A percentile compares a stretch with the other conserved stretches of the same genome.
Evolutionary conservation across 2,113 vertebrate species (phyloP).

Genomic region (Setophaga coronata): DNA sequence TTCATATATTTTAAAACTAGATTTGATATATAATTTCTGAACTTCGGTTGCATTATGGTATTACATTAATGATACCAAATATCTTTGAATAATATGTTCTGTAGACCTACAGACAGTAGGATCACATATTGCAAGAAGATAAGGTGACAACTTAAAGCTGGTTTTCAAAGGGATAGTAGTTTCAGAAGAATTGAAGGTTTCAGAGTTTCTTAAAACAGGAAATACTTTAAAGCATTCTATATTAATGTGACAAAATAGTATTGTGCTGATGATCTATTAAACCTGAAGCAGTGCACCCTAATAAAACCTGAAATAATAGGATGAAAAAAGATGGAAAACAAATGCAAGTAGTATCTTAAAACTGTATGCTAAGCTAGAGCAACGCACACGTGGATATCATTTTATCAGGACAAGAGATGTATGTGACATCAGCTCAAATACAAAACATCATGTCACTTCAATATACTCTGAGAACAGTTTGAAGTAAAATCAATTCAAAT

Average conservation of each 20-base stretch:
- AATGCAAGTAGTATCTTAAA: neutral
- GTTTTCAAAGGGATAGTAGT: neutral
- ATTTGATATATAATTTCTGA: neutral
- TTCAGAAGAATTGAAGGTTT: neutral
- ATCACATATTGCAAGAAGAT: neutral
- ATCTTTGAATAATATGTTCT: neutral
- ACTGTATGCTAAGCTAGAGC: neutral
- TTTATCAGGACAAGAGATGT: neutral
- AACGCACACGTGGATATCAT: neutral
- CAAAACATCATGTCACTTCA: neutral
- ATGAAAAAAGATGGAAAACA: neutral
- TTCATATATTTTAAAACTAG: neutral
- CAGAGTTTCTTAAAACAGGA: neutral
- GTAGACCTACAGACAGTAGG: neutral
- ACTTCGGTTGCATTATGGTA: neutral
- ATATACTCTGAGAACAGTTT: neutral
- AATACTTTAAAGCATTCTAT: neutral
- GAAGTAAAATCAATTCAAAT: neutral
- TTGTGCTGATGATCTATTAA: neutral
- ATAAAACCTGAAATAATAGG: neutral
- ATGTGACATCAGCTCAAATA: neutral
- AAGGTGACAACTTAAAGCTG: neutral
- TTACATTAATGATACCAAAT: neutral
- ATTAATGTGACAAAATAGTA: neutral
- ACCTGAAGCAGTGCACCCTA: neutral